Evolutionary conservation across 2,797 vertebrate species (phyloP).

Genomic region (Sebastes taczanowskii): DNA sequence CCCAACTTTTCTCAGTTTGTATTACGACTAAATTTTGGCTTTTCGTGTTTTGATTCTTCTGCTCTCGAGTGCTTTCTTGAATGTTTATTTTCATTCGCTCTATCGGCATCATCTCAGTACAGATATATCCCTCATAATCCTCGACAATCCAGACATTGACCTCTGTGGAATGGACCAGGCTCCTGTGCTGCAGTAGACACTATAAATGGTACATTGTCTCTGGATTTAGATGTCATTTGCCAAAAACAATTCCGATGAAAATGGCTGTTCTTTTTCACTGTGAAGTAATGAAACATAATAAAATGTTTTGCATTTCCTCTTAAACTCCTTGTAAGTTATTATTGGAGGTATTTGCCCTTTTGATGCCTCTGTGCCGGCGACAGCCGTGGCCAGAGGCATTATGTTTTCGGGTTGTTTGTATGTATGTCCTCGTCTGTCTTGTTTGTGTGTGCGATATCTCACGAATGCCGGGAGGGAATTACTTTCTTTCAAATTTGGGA

Average conservation of each 20-base stretch:
- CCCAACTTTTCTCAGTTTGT: slow-evolving; percentile 43
- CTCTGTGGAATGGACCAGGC: slow-evolving; percentile 51
- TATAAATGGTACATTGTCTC: slow-evolving; percentile 63
- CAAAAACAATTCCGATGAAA: slow-evolving; percentile 62
- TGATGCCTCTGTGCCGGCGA: too few species aligned
- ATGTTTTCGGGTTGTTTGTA: too few species aligned
- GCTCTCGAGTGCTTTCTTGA: slow-evolving; percentile 40
- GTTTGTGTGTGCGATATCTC: too few species aligned
- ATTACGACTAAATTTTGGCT: slow-evolving; percentile 17
- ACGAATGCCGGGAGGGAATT: too few species aligned
- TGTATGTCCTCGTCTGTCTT: too few species aligned
- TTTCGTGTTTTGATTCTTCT: slow-evolving; percentile 48
- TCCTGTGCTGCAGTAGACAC: slow-evolving; percentile 33
- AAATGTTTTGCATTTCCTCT: slow-evolving; percentile 74
- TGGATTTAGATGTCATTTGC: slow-evolving; percentile 70
- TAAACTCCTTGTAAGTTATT: background rate
- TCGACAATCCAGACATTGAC: slow-evolving; percentile 62
- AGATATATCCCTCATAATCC: slow-evolving; percentile 48
- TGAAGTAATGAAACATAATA: slow-evolving; percentile 73
- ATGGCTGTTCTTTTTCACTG: slow-evolving; percentile 75
- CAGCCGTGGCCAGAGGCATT: too few species aligned
- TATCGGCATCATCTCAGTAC: slow-evolving; percentile 48
- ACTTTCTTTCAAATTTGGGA: too few species aligned
- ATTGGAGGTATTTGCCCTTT: background rate
- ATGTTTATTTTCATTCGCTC: slow-evolving; percentile 46